phyloP scores from a whole-genome alignment of 2,113 vertebrate species.

The Pristiophorus japonicus region DNA sequence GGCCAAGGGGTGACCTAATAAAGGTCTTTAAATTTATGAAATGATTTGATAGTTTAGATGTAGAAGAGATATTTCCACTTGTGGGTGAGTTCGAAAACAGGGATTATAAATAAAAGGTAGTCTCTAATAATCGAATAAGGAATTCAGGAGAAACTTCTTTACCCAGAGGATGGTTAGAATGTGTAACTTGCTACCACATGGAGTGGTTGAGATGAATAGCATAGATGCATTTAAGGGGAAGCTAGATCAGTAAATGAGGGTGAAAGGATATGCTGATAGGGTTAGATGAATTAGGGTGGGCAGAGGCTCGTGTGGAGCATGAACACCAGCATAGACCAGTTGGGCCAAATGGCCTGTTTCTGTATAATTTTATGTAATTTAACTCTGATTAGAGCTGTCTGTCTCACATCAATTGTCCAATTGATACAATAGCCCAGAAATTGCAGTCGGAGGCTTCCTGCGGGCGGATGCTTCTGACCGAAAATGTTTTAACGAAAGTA shows the following conservation, averaged over 20 bases:
- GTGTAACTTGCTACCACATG: neutral
- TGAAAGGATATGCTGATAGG: neutral
- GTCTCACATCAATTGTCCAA: neutral
- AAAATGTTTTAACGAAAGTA: no score
- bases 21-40: neutral
- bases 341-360: neutral
- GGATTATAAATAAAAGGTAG: neutral
- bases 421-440: neutral
- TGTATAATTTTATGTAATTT: neutral
- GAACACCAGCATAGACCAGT: no score
- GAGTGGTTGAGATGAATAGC: neutral
- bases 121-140: neutral
- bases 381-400: neutral
- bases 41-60: neutral
- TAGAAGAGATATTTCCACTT: neutral
- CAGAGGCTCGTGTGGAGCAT: neutral
- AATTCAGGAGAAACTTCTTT: neutral
- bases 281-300: neutral
- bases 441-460: no score
- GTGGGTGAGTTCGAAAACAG: neutral
- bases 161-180: neutral
- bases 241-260: neutral
- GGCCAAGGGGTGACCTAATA: neutral
- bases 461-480: no score
- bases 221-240: neutral